Evolutionary conservation across 2,797 vertebrate species (phyloP).

Genomic region (Pogonophryne albipinna): DNA sequence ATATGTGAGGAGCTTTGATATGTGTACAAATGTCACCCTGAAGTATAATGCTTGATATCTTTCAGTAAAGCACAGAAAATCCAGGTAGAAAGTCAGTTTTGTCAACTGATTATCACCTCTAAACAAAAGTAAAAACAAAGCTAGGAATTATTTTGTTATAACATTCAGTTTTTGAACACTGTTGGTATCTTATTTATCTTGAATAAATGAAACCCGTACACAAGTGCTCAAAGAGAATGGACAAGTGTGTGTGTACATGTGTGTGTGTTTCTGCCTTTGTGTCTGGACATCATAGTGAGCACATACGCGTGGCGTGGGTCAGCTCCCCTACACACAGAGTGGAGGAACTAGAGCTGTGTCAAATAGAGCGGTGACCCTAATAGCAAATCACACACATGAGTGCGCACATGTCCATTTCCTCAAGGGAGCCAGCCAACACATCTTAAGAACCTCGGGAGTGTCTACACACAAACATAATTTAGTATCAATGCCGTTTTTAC

Average conservation of each 20-base stretch:
- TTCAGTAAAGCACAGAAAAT: slow-evolving; percentile 1
- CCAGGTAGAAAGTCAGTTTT: not conserved
- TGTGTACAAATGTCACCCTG: not conserved
- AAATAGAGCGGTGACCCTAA: slow-evolving; percentile 79
- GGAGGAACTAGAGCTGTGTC: slow-evolving; percentile 66
- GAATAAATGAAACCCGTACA: slow-evolving; percentile 25
- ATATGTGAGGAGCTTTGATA: slow-evolving; percentile 16
- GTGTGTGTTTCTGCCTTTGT: slow-evolving; percentile 46
- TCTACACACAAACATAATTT: slow-evolving; percentile 49
- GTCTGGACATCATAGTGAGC: slow-evolving; percentile 53
- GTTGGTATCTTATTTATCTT: slow-evolving; percentile 30
- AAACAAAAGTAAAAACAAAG: too few species aligned
- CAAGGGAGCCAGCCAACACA: slow-evolving; percentile 71
- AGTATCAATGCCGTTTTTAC: slow-evolving; percentile 44
- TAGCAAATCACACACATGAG: slow-evolving; percentile 82
- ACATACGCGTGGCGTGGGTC: slow-evolving; percentile 54
- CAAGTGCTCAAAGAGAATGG: slow-evolving; percentile 12
- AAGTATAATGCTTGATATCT: not conserved
- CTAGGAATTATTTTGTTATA: not conserved
- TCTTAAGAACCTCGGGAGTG: slow-evolving; percentile 62
- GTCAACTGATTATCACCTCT: not conserved
- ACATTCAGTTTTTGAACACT: slow-evolving; percentile 14
- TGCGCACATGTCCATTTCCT: slow-evolving; percentile 77
- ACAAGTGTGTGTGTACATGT: slow-evolving; percentile 2
- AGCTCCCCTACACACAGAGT: slow-evolving; percentile 53